phyloP scores from a whole-genome alignment of 2,888 invertebrate species.

The Lampropteryx suffumata region DNA sequence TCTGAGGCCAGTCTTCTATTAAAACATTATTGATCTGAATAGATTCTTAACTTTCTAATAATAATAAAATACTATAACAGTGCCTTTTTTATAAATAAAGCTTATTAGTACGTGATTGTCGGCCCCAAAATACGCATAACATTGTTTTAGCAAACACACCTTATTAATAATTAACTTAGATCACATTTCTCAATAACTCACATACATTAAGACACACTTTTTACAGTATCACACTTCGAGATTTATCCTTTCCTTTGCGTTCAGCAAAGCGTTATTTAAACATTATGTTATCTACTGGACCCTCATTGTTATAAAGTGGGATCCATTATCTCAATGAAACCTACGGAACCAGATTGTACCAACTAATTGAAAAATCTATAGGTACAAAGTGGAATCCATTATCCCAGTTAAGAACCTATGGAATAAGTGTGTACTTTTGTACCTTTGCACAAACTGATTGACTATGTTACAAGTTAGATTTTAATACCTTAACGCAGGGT shows the following conservation, averaged over 20 bases:
- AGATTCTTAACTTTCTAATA: too few species aligned
- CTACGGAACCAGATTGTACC: too few species aligned
- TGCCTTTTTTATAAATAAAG: slow-evolving; percentile 14
- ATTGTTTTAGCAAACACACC: slow-evolving; percentile 29
- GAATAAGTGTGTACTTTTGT: neutral
- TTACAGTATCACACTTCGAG: slow-evolving; percentile 62
- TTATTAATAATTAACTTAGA: slow-evolving; percentile 62
- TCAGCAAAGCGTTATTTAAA: slow-evolving; percentile 11
- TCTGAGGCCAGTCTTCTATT: too few species aligned
- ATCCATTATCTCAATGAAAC: too few species aligned
- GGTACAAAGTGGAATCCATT: too few species aligned
- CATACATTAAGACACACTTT: slow-evolving; percentile 54
- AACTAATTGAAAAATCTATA: too few species aligned
- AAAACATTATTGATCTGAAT: too few species aligned
- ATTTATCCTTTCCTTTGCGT: slow-evolving; percentile 40
- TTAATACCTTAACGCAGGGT: slow-evolving; percentile 15
- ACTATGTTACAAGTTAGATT: neutral
- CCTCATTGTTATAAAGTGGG: neutral
- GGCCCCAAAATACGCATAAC: slow-evolving; percentile 20
- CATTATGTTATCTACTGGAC: too few species aligned
- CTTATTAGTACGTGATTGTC: slow-evolving; percentile 23
- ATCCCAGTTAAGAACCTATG: too few species aligned
- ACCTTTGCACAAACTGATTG: neutral
- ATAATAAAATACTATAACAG: neutral
- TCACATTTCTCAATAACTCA: slow-evolving; percentile 66